Conservation (phyloP, 2,888 invertebrate species). For the Nysson spinosus region DNA sequence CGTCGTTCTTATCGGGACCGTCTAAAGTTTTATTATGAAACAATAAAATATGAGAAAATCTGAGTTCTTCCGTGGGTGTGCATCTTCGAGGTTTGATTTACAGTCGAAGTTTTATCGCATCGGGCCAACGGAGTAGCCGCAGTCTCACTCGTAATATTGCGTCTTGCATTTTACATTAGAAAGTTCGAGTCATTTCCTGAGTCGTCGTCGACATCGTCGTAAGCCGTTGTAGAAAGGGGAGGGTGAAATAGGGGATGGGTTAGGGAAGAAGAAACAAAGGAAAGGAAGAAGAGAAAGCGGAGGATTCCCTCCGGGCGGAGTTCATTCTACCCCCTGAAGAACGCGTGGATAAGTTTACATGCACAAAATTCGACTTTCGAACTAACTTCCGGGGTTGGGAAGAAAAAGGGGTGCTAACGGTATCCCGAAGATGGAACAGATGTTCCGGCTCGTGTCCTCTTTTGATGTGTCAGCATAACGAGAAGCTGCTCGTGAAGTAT, state of each 20-base stretch:
- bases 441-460: too few relatives aligned
- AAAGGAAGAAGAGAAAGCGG: slow-evolving; percentile 3
- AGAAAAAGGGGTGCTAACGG: too few relatives aligned
- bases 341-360: too few relatives aligned
- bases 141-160: slow-evolving; percentile 66
- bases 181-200: slow-evolving; percentile 63
- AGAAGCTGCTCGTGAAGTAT: too few relatives aligned
- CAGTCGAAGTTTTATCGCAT: slow-evolving; percentile 72
- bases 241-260: slow-evolving; percentile 1
- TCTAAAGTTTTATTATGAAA: slow-evolving; percentile 75
- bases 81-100: slow-evolving; percentile 69
- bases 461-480: too few relatives aligned
- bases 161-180: slow-evolving; percentile 72
- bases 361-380: too few relatives aligned
- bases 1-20: slow-evolving; percentile 56
- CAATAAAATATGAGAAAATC: slow-evolving; percentile 73
- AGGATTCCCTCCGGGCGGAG: not conserved
- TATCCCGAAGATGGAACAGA: too few relatives aligned
- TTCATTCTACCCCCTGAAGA: too few relatives aligned
- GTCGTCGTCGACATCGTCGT: slow-evolving; percentile 35
- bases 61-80: slow-evolving; percentile 26
- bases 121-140: slow-evolving; percentile 48
- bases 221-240: slow-evolving; percentile 27
- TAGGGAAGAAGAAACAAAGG: slow-evolving; percentile 10
- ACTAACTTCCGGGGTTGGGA: too few relatives aligned